phyloP scores from a whole-genome alignment of 2,888 invertebrate genomes.

The Hylaea fasciaria region DNA sequence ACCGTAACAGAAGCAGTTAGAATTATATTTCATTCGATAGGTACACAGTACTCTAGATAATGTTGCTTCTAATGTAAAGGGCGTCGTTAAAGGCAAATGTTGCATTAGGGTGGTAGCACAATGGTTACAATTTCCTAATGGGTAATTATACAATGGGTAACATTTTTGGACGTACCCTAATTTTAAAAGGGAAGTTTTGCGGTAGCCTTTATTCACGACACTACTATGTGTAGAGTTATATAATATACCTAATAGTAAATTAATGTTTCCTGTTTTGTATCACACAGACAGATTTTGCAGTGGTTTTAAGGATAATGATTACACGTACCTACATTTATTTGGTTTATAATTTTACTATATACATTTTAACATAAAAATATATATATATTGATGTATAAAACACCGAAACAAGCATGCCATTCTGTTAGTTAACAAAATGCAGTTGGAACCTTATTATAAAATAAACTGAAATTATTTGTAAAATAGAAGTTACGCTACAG shows the following conservation, averaged over 20 bases:
- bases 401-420: too few species aligned
- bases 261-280: neutral
- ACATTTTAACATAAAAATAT: too few species aligned
- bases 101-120: slow-evolving; percentile 37
- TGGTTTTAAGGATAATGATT: too few species aligned
- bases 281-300: too few species aligned
- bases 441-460: too few species aligned
- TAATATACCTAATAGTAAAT: neutral
- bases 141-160: neutral
- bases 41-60: neutral
- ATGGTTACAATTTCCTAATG: slow-evolving; percentile 13
- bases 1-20: neutral
- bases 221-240: neutral
- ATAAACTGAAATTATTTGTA: too few species aligned
- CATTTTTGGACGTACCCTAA: neutral
- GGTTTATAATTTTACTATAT: too few species aligned
- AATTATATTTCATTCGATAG: too few species aligned
- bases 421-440: too few species aligned
- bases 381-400: too few species aligned
- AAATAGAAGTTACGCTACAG: too few species aligned
- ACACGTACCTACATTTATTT: too few species aligned
- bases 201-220: neutral
- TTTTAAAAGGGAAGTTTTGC: neutral
- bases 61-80: slow-evolving; percentile 50
- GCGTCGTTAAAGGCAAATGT: slow-evolving; percentile 54